Evolutionary conservation across 1,140 invertebrate species (phyloP).

Genomic region (Neuroterus valhalla): DNA sequence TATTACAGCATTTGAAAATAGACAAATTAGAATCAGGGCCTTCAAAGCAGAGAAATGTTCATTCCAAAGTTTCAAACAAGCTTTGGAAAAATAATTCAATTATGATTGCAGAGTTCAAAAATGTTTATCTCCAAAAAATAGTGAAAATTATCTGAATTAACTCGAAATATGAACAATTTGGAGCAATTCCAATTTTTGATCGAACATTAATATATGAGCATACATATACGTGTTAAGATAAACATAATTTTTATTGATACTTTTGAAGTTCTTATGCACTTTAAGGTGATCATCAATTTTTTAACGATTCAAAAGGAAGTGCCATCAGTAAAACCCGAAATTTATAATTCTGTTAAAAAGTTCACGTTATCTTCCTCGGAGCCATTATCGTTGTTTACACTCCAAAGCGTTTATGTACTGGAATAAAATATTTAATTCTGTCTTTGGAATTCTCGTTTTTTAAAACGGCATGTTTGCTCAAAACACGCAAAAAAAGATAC

Average conservation of each 20-base stretch:
- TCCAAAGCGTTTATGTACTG: not conserved
- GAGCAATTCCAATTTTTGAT: no score
- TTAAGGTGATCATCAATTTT: not conserved
- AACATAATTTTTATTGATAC: not conserved
- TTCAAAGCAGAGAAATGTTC: no score
- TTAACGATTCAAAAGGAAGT: not conserved
- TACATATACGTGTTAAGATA: no score
- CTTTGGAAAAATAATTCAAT: no score
- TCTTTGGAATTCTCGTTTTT: slow-evolving; percentile 3
- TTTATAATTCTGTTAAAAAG: not conserved
- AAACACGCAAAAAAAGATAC: not conserved
- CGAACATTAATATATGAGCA: no score
- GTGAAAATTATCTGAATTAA: no score
- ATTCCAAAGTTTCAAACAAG: no score
- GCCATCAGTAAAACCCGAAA: not conserved
- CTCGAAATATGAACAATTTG: no score
- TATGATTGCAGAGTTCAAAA: no score
- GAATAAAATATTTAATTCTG: not conserved
- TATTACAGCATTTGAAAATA: no score
- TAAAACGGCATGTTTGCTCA: not conserved
- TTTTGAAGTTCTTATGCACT: not conserved
- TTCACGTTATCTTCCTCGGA: not conserved
- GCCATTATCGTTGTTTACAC: not conserved
- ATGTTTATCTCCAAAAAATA: no score
- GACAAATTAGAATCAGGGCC: no score